A percentile compares a stretch with the other conserved stretches of the same genome.
Evolutionary conservation across 92 coral and sea anemone species (phyloP).

Genomic region (Zoanthus sansibaricus): DNA sequence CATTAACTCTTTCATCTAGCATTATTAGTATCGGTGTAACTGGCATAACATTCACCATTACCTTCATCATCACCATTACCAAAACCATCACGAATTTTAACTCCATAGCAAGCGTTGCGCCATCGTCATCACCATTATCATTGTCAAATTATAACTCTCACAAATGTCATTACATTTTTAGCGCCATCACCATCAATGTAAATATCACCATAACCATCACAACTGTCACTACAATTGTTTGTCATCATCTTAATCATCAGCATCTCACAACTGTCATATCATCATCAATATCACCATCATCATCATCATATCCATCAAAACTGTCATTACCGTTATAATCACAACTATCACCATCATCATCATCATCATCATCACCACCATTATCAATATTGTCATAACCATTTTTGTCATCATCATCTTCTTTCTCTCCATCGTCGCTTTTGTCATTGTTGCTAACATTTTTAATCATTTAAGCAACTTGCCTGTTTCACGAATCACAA

Average conservation of each 20-base stretch:
- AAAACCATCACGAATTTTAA: no score
- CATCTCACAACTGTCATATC: not conserved
- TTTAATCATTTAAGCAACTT: not conserved
- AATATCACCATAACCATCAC: not conserved
- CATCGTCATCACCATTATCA: not conserved
- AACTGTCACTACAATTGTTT: not conserved
- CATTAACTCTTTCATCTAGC: no score
- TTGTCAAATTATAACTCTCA: not conserved
- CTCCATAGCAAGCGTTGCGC: no score
- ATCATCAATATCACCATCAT: not conserved
- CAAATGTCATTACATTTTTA: no score
- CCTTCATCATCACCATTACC: not conserved
- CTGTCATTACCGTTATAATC: not conserved
- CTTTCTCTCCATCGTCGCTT: not conserved
- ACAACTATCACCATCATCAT: not conserved
- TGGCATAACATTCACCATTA: not conserved
- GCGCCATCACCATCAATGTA: not conserved
- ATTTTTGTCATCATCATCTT: not conserved
- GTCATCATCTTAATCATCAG: not conserved
- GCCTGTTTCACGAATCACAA: constrained; percentile 75
- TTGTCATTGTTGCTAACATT: not conserved
- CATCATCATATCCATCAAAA: not conserved
- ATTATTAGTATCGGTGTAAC: no score
- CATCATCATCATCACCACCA: not conserved
- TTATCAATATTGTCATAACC: not conserved